Evolutionary conservation across 2,888 invertebrate species (phyloP).

Genomic region (Agrotis exclamationis): DNA sequence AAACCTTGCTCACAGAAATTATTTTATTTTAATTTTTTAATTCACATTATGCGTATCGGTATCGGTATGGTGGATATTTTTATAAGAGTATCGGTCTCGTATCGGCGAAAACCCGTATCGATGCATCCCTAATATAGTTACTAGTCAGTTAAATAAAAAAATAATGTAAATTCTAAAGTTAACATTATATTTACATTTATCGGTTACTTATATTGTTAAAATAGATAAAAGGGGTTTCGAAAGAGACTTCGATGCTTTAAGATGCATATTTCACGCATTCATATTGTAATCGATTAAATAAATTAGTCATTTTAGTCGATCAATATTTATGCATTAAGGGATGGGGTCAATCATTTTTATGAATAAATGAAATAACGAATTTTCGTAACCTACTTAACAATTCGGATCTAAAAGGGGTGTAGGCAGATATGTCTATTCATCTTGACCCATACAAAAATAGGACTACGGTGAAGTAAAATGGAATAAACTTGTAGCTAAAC

Average conservation of each 20-base stretch:
- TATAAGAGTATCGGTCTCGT: too few species aligned
- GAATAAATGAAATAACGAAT: slow-evolving; percentile 52
- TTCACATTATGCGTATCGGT: too few species aligned
- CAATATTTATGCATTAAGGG: slow-evolving; percentile 57
- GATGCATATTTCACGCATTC: slow-evolving; percentile 55
- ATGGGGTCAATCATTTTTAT: slow-evolving; percentile 19
- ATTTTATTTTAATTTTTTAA: background rate
- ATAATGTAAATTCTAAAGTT: slow-evolving; percentile 18
- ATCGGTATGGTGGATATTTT: too few species aligned
- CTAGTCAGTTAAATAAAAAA: too few species aligned
- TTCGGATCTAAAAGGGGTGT: background rate
- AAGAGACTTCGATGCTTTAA: slow-evolving; percentile 43
- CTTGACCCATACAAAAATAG: background rate
- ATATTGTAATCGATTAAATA: slow-evolving; percentile 63
- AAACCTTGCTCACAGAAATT: too few species aligned
- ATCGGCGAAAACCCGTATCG: too few species aligned
- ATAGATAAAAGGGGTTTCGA: slow-evolving; percentile 23
- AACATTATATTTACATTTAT: slow-evolving; percentile 45
- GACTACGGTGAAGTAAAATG: background rate
- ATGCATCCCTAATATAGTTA: too few species aligned
- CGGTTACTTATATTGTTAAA: slow-evolving; percentile 38
- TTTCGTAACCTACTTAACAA: background rate
- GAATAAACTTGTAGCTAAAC: background rate
- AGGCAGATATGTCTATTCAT: background rate
- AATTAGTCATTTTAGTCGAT: slow-evolving; percentile 60